phyloP scores from a whole-genome alignment of 2,797 vertebrate species.

The Karalla daura region DNA sequence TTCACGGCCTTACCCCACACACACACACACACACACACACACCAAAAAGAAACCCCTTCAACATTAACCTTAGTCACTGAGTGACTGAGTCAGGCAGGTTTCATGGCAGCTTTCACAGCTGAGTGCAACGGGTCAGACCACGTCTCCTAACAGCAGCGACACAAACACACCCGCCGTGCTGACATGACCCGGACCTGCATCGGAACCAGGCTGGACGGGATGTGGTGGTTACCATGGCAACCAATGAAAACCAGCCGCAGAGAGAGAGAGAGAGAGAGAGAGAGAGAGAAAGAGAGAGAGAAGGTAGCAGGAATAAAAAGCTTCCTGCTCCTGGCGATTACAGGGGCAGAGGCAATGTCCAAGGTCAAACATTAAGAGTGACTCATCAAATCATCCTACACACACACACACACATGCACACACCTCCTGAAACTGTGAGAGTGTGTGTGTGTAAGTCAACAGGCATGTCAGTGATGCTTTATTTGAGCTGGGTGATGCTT shows the following conservation, averaged over 20 bases:
- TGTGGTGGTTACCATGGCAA: background rate
- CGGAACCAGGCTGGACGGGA: no score
- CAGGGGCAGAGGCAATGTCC: constrained; percentile 34
- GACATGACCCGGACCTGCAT: constrained; percentile 15
- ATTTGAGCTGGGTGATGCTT: constrained; percentile 41
- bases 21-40: no score
- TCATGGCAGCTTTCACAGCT: constrained; percentile 36
- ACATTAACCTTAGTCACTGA: constrained; percentile 8
- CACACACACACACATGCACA: no score
- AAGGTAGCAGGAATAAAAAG: background rate
- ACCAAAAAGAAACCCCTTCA: background rate
- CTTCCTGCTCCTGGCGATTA: constrained; percentile 19
- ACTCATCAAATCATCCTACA: constrained; percentile 52
- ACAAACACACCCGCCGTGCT: constrained; percentile 21
- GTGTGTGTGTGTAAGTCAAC: constrained; percentile 38
- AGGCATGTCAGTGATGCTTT: constrained; percentile 41
- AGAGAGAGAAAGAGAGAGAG: background rate
- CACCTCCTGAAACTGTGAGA: constrained; percentile 10
- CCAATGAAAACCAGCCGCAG: background rate
- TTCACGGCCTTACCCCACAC: no score
- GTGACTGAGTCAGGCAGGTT: constrained; percentile 18
- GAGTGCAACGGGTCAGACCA: constrained; percentile 27
- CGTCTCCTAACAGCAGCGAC: constrained; percentile 6
- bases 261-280: background rate
- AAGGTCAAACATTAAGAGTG: constrained; percentile 69